Percentiles rank a stretch among this genome's conserved stretches.
Conservation (phyloP, 1,140 invertebrate genomes). For the Megalopta genalis region DNA sequence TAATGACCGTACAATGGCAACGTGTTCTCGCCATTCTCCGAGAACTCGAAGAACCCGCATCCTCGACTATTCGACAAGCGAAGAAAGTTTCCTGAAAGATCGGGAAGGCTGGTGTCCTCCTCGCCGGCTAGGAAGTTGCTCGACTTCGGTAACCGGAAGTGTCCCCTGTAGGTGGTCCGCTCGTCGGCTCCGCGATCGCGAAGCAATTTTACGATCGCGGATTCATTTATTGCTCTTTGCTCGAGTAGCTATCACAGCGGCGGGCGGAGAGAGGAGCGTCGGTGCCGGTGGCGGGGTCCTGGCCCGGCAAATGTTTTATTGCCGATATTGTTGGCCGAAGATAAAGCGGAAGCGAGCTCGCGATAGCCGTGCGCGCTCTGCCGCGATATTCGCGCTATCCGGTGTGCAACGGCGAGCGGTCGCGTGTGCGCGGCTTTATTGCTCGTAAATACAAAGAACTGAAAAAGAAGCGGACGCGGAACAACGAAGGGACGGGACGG, state of each 20-base stretch:
- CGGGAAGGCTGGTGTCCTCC: no score
- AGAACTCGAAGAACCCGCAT: no score
- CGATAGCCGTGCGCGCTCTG: no score
- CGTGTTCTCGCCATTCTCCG: no score
- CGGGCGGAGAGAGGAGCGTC: no score
- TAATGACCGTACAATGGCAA: no score
- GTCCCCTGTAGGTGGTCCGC: neutral
- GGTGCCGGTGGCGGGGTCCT: neutral
- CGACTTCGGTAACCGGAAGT: neutral
- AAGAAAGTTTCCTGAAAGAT: no score
- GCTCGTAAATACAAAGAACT: conserved; percentile 48
- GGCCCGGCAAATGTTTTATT: conserved; percentile 35
- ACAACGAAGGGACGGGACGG: neutral
- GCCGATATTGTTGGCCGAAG: conserved; percentile 34
- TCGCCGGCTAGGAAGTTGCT: neutral
- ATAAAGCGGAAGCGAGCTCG: conserved; percentile 31
- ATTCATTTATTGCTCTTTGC: conserved; percentile 43
- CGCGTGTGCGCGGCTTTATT: conserved; percentile 39
- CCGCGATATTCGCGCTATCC: no score
- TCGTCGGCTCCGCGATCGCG: neutral
- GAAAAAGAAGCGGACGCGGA: conserved; percentile 14
- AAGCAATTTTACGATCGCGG: conserved; percentile 37
- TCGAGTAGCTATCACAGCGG: conserved; percentile 30
- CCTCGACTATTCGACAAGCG: no score
- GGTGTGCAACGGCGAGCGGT: conserved; percentile 2